Conservation (phyloP, 2,113 vertebrate species). For the Balaeniceps rex region DNA sequence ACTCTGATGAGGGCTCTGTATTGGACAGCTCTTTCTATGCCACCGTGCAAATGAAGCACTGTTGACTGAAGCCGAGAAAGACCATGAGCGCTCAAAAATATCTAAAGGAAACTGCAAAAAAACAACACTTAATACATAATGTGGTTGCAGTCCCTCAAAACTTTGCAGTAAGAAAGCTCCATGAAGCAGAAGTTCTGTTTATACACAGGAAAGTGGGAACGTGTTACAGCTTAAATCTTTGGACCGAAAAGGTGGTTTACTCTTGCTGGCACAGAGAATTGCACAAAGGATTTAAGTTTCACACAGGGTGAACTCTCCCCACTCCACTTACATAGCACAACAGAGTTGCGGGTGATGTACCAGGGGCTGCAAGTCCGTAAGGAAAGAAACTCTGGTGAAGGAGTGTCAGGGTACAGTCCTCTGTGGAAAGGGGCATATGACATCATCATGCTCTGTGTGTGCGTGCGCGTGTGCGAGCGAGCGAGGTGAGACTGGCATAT, state of each 20-base stretch:
- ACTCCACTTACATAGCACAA: background rate
- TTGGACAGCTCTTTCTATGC: background rate
- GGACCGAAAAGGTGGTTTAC: background rate
- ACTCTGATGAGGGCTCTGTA: background rate
- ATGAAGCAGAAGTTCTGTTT: background rate
- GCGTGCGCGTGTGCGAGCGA: rapidly evolving
- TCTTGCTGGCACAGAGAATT: background rate
- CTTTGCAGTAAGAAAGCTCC: background rate
- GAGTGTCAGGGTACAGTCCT: background rate
- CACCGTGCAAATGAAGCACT: background rate
- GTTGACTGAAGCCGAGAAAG: background rate
- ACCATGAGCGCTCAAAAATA: background rate
- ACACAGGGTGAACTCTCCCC: background rate
- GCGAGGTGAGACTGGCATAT: background rate
- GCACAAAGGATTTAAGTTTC: background rate
- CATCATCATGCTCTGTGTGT: background rate
- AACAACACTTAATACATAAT: background rate
- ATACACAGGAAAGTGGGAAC: background rate
- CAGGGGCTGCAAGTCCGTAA: background rate
- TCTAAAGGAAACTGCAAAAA: background rate
- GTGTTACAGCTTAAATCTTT: background rate
- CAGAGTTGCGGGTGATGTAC: background rate
- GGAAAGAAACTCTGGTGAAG: background rate
- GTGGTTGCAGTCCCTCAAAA: background rate
- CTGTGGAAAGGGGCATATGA: background rate